Percentiles rank a stretch among this genome's conserved stretches.
Evolutionary conservation across 2,888 invertebrate genomes (phyloP).

Genomic region (Eilema sororculum): DNA sequence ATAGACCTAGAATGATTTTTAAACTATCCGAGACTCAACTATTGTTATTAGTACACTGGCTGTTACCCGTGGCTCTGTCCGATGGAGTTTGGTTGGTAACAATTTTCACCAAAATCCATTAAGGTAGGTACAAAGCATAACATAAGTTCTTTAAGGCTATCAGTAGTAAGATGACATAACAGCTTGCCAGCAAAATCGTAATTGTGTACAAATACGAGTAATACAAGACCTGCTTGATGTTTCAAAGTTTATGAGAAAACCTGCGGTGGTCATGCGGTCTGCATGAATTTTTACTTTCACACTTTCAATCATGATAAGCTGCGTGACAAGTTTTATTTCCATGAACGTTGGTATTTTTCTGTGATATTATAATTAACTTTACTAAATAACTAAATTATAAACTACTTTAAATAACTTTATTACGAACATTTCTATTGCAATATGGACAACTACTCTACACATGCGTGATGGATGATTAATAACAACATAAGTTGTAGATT

Average conservation of each 20-base stretch:
- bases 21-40: background rate
- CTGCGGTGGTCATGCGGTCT: slow-evolving; percentile 31
- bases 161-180: background rate
- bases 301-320: slow-evolving; percentile 57
- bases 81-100: too few species aligned
- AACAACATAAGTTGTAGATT: background rate
- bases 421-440: background rate
- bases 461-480: background rate
- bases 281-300: slow-evolving; percentile 63
- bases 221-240: too few species aligned
- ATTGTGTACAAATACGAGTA: slow-evolving; percentile 26
- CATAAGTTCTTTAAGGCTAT: too few species aligned
- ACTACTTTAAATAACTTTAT: too few species aligned
- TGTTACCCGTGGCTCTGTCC: background rate
- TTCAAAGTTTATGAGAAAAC: slow-evolving; percentile 46
- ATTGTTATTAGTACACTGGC: background rate
- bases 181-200: background rate
- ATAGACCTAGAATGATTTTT: background rate
- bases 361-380: too few species aligned
- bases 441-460: background rate
- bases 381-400: too few species aligned
- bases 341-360: slow-evolving; percentile 43
- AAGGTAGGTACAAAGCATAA: too few species aligned
- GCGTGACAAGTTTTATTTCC: slow-evolving; percentile 55
- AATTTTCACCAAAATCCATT: too few species aligned